phyloP scores from a whole-genome alignment of 1,140 invertebrate genomes.

The Batillaria attramentaria region DNA sequence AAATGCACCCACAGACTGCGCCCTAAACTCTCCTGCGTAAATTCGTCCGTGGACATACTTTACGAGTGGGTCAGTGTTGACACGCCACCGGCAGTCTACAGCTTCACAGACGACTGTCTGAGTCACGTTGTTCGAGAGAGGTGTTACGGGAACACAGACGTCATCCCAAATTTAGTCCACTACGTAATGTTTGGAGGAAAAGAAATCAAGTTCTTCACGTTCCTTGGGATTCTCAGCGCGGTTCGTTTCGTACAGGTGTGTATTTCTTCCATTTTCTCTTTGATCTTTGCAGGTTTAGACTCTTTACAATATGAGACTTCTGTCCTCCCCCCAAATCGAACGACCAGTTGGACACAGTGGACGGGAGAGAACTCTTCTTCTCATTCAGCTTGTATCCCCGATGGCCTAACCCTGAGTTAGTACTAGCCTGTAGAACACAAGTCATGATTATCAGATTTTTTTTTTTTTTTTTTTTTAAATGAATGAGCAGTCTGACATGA shows the following conservation, averaged over 20 bases:
- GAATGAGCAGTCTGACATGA: too few species aligned
- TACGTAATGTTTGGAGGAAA: background rate
- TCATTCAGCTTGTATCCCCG: too few species aligned
- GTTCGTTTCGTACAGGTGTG: background rate
- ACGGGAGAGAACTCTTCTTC: too few species aligned
- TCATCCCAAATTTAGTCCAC: background rate
- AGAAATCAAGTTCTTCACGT: background rate
- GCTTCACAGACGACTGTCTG: background rate
- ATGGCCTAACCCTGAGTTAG: too few species aligned
- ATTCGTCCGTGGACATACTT: background rate
- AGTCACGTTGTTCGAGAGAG: background rate
- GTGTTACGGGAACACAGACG: background rate
- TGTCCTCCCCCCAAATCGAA: too few species aligned
- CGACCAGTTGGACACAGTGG: too few species aligned
- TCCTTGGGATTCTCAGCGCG: background rate
- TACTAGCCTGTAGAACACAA: too few species aligned
- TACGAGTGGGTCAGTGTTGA: background rate
- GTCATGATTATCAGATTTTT: too few species aligned
- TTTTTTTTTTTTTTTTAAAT: too few species aligned
- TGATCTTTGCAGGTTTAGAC: too few species aligned
- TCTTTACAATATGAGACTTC: too few species aligned
- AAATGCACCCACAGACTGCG: background rate
- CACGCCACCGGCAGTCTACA: background rate
- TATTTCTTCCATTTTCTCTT: too few species aligned
- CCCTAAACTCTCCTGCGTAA: background rate